These are phyloP conservation scores for Chrysopa pallens DNA, from an alignment of 1,140 invertebrate genomes.

Conservation along the genomic window DNA sequence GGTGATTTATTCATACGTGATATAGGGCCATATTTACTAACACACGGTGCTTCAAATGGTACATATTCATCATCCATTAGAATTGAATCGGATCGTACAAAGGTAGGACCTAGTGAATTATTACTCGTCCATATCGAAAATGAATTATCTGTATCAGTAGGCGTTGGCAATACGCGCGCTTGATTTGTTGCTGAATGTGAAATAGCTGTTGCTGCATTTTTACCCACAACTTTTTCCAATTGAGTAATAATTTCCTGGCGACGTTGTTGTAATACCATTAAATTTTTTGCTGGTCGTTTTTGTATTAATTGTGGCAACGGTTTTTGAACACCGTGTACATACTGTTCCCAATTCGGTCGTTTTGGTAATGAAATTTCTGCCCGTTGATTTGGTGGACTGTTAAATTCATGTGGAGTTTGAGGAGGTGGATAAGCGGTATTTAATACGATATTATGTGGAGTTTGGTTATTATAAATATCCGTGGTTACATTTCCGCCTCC, in stretches of 20 bases:
- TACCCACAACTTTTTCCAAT: slow-evolving; percentile 41
- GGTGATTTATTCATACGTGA: slow-evolving; percentile 41
- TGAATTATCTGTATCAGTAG: slow-evolving; percentile 23
- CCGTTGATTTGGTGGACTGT: slow-evolving; percentile 4
- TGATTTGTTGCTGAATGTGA: slow-evolving; percentile 18
- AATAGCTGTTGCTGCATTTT: slow-evolving; percentile 26
- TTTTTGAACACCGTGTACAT: background rate
- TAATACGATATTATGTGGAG: slow-evolving; percentile 17
- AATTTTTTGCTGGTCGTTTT: slow-evolving; percentile 22
- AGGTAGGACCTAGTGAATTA: slow-evolving; percentile 28
- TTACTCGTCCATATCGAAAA: slow-evolving; percentile 21
- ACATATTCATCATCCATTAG: slow-evolving; percentile 54
- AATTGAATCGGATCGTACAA: slow-evolving; percentile 41
- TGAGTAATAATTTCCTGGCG: slow-evolving; percentile 47
- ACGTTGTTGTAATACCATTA: slow-evolving; percentile 41
- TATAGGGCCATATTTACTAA: slow-evolving; percentile 64
- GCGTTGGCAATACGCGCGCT: slow-evolving; percentile 19
- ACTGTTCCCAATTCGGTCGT: slow-evolving; percentile 7
- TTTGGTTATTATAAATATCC: slow-evolving; percentile 15
- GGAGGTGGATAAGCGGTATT: slow-evolving; percentile 9
- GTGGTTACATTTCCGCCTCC: slow-evolving; percentile 9
- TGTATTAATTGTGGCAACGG: background rate
- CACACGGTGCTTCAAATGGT: slow-evolving; percentile 51
- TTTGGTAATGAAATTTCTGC: background rate
- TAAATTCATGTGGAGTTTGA: background rate